phyloP scores from a whole-genome alignment of 2,113 vertebrate genomes.

The Scortum barcoo region DNA sequence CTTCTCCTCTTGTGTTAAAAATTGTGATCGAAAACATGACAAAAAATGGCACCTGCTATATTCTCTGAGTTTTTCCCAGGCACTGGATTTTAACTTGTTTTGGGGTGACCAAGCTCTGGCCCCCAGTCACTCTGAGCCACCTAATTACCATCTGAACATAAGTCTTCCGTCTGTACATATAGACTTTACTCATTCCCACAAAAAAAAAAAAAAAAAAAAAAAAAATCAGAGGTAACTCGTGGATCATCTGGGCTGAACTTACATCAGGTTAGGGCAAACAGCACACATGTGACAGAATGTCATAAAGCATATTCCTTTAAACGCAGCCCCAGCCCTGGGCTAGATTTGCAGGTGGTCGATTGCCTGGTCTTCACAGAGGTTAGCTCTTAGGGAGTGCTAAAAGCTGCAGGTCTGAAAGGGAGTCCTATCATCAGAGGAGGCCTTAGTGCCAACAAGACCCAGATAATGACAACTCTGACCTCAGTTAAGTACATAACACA shows the following conservation, averaged over 20 bases:
- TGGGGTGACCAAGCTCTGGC: not conserved
- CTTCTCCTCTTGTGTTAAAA: constrained; percentile 44
- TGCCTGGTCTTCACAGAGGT: constrained; percentile 88
- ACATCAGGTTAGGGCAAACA: constrained; percentile 80
- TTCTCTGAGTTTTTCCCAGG: not conserved
- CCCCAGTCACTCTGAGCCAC: constrained; percentile 26
- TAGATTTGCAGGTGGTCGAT: constrained; percentile 90
- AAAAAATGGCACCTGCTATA: not conserved
- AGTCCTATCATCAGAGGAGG: constrained; percentile 89
- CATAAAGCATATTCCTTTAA: constrained; percentile 85
- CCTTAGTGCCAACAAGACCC: constrained; percentile 89
- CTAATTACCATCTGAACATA: constrained; percentile 45
- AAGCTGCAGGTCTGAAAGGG: constrained; percentile 87
- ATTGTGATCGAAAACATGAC: constrained; percentile 16
- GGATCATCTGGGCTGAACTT: constrained; percentile 53
- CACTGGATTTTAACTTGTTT: constrained; percentile 20
- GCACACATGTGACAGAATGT: constrained; percentile 83
- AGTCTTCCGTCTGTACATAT: constrained; percentile 41
- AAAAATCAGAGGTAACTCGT: constrained; percentile 53
- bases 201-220: constrained; percentile 28
- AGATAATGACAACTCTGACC: constrained; percentile 96
- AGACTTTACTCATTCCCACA: constrained; percentile 49
- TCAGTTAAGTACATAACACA: constrained; percentile 93
- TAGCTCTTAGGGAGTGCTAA: constrained; percentile 88
- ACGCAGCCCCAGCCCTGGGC: constrained; percentile 84